Evolutionary conservation across 2,797 vertebrate genomes (phyloP).

Genomic region (Halcyon smyrnensis): DNA sequence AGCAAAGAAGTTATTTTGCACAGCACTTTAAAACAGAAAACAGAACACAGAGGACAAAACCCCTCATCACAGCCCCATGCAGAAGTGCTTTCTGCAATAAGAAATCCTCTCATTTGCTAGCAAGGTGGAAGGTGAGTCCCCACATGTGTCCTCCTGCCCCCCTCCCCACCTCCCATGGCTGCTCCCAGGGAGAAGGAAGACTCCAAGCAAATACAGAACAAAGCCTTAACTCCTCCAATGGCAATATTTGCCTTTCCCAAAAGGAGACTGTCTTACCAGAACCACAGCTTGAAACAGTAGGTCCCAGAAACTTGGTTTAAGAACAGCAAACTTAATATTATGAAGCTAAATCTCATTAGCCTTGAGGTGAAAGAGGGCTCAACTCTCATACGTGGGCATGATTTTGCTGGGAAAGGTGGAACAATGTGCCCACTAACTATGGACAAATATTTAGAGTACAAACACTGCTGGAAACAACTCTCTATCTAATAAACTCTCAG

Average conservation of each 20-base stretch:
- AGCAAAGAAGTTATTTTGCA: neutral
- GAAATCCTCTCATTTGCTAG: neutral
- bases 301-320: neutral
- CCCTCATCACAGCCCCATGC: neutral
- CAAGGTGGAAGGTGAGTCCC: fast-evolving
- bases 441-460: neutral
- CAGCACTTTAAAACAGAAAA: neutral
- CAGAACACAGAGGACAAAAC: neutral
- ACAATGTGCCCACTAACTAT: neutral
- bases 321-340: neutral
- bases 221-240: neutral
- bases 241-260: neutral
- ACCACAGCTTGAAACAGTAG: neutral
- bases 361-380: neutral
- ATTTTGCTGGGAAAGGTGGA: neutral
- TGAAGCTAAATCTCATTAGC: neutral
- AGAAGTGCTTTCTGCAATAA: neutral
- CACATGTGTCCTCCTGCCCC: fast-evolving
- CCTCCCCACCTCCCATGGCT: neutral
- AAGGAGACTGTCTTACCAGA: neutral
- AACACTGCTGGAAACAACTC: neutral
- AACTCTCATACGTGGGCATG: neutral
- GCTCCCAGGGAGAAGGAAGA: neutral
- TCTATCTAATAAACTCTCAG: conserved; percentile 40
- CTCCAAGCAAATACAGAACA: neutral